Conservation (phyloP, 2,797 vertebrate species). For the Clarias platycephalus region DNA sequence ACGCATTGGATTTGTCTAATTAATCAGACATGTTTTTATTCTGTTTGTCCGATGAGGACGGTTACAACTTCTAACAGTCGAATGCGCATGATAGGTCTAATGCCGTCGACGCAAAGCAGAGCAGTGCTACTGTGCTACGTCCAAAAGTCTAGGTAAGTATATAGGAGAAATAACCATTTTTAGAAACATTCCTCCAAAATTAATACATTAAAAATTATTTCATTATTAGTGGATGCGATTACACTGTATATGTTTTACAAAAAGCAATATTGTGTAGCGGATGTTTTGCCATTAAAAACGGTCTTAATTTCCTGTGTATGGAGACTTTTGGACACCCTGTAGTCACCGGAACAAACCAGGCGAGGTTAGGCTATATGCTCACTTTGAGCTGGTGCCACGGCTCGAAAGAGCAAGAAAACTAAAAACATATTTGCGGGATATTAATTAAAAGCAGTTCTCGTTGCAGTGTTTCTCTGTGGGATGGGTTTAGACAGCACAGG, state of each 20-base stretch:
- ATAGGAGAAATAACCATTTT: too few species aligned
- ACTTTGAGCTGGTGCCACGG: conserved; percentile 47
- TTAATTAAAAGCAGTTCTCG: conserved; percentile 66
- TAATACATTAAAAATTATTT: too few species aligned
- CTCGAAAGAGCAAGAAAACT: conserved; percentile 54
- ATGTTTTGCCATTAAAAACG: too few species aligned
- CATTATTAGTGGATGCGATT: too few species aligned
- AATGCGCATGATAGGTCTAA: neutral
- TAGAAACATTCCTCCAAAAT: too few species aligned
- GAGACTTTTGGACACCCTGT: too few species aligned
- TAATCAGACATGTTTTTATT: neutral
- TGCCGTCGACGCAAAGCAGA: neutral
- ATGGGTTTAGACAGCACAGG: conserved; percentile 44
- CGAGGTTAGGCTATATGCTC: conserved; percentile 48
- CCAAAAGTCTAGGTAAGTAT: too few species aligned
- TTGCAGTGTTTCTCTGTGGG: conserved; percentile 34
- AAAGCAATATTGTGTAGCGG: too few species aligned
- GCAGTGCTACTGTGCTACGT: too few species aligned
- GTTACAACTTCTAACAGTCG: neutral
- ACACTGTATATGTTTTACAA: too few species aligned
- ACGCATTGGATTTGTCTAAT: neutral
- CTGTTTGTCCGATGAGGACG: neutral
- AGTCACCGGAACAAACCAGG: conserved; percentile 30
- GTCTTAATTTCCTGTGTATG: too few species aligned
- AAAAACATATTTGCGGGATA: conserved; percentile 56